A percentile compares a stretch with the other conserved stretches of the same genome.
These are phyloP conservation scores for Zaprionus taronus DNA, from an alignment of 1,140 invertebrate species.

Conservation along the genomic window DNA sequence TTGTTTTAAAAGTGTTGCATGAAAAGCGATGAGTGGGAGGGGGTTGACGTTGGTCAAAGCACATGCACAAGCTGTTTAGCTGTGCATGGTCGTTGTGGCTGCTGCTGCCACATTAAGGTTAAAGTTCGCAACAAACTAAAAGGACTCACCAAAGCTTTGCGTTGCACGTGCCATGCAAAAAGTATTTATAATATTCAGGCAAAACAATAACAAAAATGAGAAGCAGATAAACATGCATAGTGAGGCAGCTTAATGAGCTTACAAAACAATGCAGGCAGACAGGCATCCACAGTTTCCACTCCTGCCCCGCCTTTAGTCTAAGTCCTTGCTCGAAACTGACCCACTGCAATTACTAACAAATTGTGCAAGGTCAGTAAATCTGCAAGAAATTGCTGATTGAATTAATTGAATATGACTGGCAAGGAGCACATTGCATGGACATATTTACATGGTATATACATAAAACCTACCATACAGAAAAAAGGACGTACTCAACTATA, in stretches of 20 bases:
- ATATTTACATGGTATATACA: background rate
- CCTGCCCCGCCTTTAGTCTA: background rate
- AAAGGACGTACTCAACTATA: background rate
- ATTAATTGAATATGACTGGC: background rate
- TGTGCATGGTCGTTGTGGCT: slow-evolving; percentile 4
- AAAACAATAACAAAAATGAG: slow-evolving; percentile 10
- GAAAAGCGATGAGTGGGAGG: background rate
- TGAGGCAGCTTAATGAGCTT: slow-evolving; percentile 4
- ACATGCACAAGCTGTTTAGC: slow-evolving; percentile 60
- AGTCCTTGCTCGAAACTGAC: background rate
- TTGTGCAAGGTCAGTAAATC: slow-evolving; percentile 2
- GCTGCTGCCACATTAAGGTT: slow-evolving; percentile 42
- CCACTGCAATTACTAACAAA: background rate
- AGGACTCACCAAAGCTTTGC: slow-evolving; percentile 20
- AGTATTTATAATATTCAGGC: slow-evolving; percentile 34
- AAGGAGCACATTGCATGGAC: background rate
- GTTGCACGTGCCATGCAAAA: slow-evolving; percentile 57
- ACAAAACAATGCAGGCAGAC: background rate
- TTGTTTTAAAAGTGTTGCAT: slow-evolving; percentile 46
- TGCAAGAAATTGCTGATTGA: background rate
- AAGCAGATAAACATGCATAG: slow-evolving; percentile 14
- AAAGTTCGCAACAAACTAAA: slow-evolving; percentile 56
- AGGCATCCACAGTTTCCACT: background rate
- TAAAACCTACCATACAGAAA: background rate
- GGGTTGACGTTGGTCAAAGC: slow-evolving; percentile 3